These are phyloP conservation scores for Montipora capricornis DNA, from an alignment of 64 coral and sea anemone genomes.

Conservation along the genomic window DNA sequence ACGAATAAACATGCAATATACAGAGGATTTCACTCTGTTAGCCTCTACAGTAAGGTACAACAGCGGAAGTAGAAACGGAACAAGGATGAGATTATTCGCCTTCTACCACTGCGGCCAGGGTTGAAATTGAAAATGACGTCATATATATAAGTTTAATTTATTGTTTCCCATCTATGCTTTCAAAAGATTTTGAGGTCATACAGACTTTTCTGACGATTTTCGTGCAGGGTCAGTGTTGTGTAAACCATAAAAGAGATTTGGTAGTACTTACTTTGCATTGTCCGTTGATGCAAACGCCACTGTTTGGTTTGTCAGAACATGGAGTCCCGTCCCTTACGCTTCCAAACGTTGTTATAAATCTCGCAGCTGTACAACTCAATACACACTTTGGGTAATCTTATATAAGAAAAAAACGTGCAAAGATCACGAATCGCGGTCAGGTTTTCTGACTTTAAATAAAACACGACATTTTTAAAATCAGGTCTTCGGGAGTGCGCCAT, in stretches of 20 bases:
- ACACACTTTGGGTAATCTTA: conserved; percentile 6
- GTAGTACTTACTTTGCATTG: conserved; percentile 30
- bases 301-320: conserved; percentile 37
- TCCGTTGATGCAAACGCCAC: conserved; percentile 53
- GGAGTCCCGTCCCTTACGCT: conserved; percentile 56
- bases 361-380: background rate
- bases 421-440: background rate
- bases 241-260: background rate
- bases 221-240: background rate
- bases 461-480: background rate
- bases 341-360: conserved; percentile 51
- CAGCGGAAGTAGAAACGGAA: too few relatives aligned
- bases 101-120: too few relatives aligned
- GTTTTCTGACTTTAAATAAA: background rate
- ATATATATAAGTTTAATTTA: too few relatives aligned
- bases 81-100: too few relatives aligned
- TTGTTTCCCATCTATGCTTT: too few relatives aligned
- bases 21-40: too few relatives aligned
- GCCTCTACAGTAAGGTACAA: too few relatives aligned
- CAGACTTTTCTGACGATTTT: too few relatives aligned
- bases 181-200: too few relatives aligned
- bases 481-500: too few relatives aligned
- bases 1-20: background rate
- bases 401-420: background rate
- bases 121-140: too few relatives aligned